Base-by-base conservation (phyloP, 2,888 invertebrate species). In the Conus canariensis region DNA sequence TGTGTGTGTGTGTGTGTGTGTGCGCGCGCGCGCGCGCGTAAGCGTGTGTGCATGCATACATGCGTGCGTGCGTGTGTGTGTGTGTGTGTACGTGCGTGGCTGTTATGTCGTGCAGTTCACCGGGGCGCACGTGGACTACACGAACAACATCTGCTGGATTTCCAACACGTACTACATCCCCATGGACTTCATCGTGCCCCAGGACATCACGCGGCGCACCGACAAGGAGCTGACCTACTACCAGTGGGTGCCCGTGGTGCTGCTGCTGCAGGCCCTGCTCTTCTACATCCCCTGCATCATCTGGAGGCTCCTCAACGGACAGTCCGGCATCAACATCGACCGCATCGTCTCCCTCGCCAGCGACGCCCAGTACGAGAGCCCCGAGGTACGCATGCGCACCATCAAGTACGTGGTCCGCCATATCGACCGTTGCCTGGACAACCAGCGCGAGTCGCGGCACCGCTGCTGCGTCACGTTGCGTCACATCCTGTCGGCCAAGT, bases 61-160 rank as follows among this genome's bases (percentile, higher is more conserved):
- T n/a, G 67, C 6, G 70, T 70, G 70, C 6, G 70, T 7, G 70
- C 19, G 70, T n/a, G 70, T n/a, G 70, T n/a, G 70, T 70, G 70
- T 70, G 70, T 70, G 16, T 70, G 70, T 9, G 70, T 70, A 19
- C 19, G 70, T 70, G 70, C 19, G 70, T 70, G 70, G 14, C 19
- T 70, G 70, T 70, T 22, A 8, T 70, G 70, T 70, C 19, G 22
- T 30, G 7, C 96, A 96, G 93, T 97, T 97, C 94, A 96, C 97
- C 10, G 96, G 96, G 64, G 96, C 96, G 45, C 97, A 97, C 95
- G 96, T 97, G 91, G 96, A 96, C 91, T 97, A 97, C 94, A 96
- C 97, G 30, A 97, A 97, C 94, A 97, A 97, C 94, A 96, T 97
- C 92, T 97, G 97, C 94, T 97, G 97, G 97, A 96, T 97, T 86